Evolutionary conservation across 1,140 invertebrate species (phyloP).

Genomic region (Apis mellifera): Amel_HAv3.1 CM009935.2:3322501-3323000

Average conservation of each 20-base stretch:
- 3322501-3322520: conserved; percentile 8
- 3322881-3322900: conserved; percentile 50
- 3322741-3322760: conserved; percentile 73
- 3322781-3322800: conserved; percentile 70
- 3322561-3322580: not conserved
- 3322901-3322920: conserved; percentile 58
- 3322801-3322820: conserved; percentile 62
- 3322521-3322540: not conserved
- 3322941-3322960: not conserved
- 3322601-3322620: not conserved
- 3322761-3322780: conserved; percentile 65
- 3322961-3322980: conserved; percentile 21
- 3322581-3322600: not conserved
- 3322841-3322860: conserved; percentile 14
- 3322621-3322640: not conserved
- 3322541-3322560: not conserved
- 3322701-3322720: conserved; percentile 75
- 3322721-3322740: conserved; percentile 79
- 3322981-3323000: conserved; percentile 1
- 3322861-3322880: conserved; percentile 38
- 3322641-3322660: conserved; percentile 10
- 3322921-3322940: conserved; percentile 22
- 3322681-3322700: conserved; percentile 81
- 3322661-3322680: conserved; percentile 54
- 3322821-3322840: conserved; percentile 62